Evolutionary conservation across 2,797 vertebrate species (phyloP), one percentile per base, ranked within the genome.

Genomic region (Brachyrhaphis roseni): DNA sequence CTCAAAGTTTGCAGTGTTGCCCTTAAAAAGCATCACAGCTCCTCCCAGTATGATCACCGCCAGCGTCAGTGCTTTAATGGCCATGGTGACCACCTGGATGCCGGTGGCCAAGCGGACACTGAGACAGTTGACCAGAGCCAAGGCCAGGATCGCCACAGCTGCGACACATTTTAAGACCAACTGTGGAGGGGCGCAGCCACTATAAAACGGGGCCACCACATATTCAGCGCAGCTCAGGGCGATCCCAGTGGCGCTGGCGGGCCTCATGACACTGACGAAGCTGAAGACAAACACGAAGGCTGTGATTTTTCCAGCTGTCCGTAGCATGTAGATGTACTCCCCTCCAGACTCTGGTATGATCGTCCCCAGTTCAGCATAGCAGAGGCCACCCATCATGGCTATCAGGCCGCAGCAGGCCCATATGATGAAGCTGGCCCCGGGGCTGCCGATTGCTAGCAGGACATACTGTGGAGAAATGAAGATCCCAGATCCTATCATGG

Each of bases 381-480:
- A 97, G 83, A 98, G 93, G 0, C 97, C 95, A 10, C 92, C 96
- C 34, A 97, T 81, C 87, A 88, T 87, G 78, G 95, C 88, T 82
- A 97, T 41, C 55, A 97, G 7, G 0, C 97, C 97, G 76, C 96
- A 96, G 0, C 78, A 85, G 45, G 92, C 86, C 97, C 97, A 98
- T 31, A 97, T 87, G 11, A 96, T 4, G 4, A 98, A 93, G 83
- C 96, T 97, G 83, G 95, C 96, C 23, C 95, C 95, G 0, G 97
- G 96, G 80, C 96, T 98, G 15, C 96, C 97, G n/a, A 95, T 94
- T 8, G 94, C 78, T 16, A 90, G 81, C 0, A 97, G 91, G 1
- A 97, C 91, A 79, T 94, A 94, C 84, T 97, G 95, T 0, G 97
- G 97, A 1, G 96, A 96, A 91, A 97, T 97, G 86, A 98, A 97